Conservation (phyloP, 2,888 invertebrate species). For the Melanostoma mellinum region DNA sequence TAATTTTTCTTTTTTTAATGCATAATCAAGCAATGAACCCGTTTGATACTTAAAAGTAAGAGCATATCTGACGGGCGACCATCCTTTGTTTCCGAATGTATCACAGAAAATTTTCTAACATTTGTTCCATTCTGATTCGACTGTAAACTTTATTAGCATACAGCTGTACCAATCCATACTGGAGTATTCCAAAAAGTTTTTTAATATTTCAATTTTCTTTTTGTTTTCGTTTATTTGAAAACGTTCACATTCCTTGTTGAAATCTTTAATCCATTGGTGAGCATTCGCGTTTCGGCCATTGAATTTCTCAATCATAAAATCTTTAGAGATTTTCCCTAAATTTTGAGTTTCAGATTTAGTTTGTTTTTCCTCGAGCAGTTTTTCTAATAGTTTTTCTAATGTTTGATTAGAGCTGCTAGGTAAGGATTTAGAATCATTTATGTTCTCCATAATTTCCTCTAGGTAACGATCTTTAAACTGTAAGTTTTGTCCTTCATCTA, state of each 20-base stretch:
- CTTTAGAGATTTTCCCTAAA: no score
- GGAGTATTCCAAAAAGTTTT: conserved; percentile 68
- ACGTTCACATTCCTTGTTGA: conserved; percentile 57
- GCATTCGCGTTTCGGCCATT: no score
- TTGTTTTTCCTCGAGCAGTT: no score
- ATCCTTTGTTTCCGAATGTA: conserved; percentile 75
- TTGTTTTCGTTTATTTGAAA: conserved; percentile 39
- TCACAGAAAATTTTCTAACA: conserved; percentile 73
- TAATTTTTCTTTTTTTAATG: conserved; percentile 66
- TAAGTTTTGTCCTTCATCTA: no score
- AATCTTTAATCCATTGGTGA: conserved; percentile 60
- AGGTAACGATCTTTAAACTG: no score
- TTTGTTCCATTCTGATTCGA: conserved; percentile 66
- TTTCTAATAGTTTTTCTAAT: no score
- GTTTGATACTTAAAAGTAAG: conserved; percentile 73
- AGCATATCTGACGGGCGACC: conserved; percentile 74
- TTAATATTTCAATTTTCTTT: conserved; percentile 69
- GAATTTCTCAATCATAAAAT: no score
- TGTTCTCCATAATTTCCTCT: no score
- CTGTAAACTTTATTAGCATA: conserved; percentile 70
- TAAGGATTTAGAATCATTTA: no score
- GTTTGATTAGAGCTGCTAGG: no score
- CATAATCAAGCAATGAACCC: conserved; percentile 74
- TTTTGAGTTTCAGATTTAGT: no score
- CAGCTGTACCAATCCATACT: conserved; percentile 73